These are phyloP conservation scores for Argyrosomus regius DNA, from an alignment of 2,797 vertebrate species.

Conservation along the genomic window DNA sequence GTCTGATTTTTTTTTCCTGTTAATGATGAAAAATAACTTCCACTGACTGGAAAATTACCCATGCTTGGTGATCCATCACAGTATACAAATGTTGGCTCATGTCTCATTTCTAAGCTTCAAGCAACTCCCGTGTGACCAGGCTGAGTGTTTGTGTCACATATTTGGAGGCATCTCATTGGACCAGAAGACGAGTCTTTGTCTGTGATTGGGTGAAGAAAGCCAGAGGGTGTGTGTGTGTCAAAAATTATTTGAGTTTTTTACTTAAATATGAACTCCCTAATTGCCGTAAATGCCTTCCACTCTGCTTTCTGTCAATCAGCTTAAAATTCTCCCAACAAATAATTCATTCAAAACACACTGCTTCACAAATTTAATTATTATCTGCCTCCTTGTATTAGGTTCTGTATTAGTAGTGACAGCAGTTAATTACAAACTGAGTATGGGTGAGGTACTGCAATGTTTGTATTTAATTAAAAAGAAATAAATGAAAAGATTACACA, in stretches of 20 bases:
- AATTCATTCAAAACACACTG: slow-evolving; percentile 17
- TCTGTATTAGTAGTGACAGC: neutral
- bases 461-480: neutral
- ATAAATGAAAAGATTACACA: neutral
- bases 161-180: slow-evolving; percentile 12
- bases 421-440: slow-evolving; percentile 7
- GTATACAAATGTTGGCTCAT: slow-evolving; percentile 19
- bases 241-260: slow-evolving; percentile 20
- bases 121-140: slow-evolving; percentile 6
- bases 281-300: neutral
- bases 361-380: slow-evolving; percentile 23
- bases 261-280: slow-evolving; percentile 23
- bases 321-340: slow-evolving; percentile 14
- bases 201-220: slow-evolving; percentile 18
- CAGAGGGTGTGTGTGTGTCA: neutral
- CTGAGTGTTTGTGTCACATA: slow-evolving; percentile 24
- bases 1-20: slow-evolving; percentile 1
- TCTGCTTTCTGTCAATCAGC: slow-evolving; percentile 20
- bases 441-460: neutral
- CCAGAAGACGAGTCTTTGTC: neutral
- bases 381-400: neutral
- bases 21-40: slow-evolving; percentile 35
- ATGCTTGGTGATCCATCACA: slow-evolving; percentile 34
- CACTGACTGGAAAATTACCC: slow-evolving; percentile 33
- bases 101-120: slow-evolving; percentile 28